Base-by-base conservation (phyloP, 2,113 vertebrate genomes). In the Bothrops jararaca region DNA sequence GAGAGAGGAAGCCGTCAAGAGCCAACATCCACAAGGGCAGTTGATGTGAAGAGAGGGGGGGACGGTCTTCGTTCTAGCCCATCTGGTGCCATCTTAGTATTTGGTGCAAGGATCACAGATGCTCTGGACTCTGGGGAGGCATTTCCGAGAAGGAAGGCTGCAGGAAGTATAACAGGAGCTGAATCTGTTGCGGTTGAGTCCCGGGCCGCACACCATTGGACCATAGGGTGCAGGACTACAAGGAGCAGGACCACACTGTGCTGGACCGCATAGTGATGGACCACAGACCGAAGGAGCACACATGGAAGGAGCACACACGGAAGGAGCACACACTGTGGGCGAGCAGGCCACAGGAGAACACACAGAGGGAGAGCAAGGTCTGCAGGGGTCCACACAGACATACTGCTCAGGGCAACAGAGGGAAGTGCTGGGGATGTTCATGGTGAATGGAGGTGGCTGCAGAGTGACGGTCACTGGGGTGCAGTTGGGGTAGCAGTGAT, bases 311-410 rank as follows among this genome's bases (percentile, higher is more conserved):
- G 15, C 34, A 20, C 69, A 74, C 69, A 74, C 0, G n/a, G 69
- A 18, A 74, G 69, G 69, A 20, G 0, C 15, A 8, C 15, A 74
- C n/a, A 39, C 5, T 0, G 29, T 74, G 69, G 69, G n/a, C 0
- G 15, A 20, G 69, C 69, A 74, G 13, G 18, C 13, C 69, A 74
- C 1, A 8, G 69, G 34, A 3, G 69, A 3, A 39, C 69, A 39
- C 5, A 6, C 1, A 0, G 34, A 20, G 69, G n/a, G n/a, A 3
- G 34, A 80, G 6, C 69, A 39, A 15, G 69, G 34, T 1, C 69
- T 39, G 34, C 69, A 80, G 1, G n/a, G n/a, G 1, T 80, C 34
- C 7, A 74, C 5, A 0, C 74, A 80, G 74, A 18, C 15, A 42
- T 39, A 39, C 18, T 80, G 34, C 6, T 80, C 34, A 1, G 69